These are phyloP conservation scores for Antigone vipio DNA, from an alignment of 2,113 vertebrate species.

Conservation along the genomic window DNA sequence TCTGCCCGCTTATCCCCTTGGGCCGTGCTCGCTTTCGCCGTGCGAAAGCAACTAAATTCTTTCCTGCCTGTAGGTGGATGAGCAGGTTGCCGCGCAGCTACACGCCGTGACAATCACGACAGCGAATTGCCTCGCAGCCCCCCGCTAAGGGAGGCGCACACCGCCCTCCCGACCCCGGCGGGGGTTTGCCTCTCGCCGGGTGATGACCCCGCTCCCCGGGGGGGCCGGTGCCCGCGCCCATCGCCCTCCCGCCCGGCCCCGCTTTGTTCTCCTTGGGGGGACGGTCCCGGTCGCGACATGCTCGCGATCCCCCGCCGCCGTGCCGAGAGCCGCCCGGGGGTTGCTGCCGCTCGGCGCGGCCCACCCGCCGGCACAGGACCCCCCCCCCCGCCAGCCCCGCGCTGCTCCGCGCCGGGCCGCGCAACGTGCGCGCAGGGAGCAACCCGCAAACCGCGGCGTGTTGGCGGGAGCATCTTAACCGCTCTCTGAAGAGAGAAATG, in stretches of 20 bases:
- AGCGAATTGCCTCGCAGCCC: background rate
- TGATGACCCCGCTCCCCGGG: constrained; percentile 61
- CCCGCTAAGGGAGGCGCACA: background rate
- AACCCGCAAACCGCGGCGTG: accelerated
- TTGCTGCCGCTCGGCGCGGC: too few relatives aligned
- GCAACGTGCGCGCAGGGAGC: background rate
- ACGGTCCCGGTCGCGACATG: background rate
- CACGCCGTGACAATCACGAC: background rate
- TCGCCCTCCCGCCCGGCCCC: background rate
- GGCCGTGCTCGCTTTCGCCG: background rate
- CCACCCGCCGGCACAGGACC: too few relatives aligned
- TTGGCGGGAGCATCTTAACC: accelerated
- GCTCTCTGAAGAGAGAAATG: background rate
- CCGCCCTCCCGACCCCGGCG: background rate
- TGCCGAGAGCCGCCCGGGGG: too few relatives aligned
- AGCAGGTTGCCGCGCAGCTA: background rate
- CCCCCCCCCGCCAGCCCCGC: background rate
- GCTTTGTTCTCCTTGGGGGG: constrained; percentile 73
- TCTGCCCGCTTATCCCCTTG: background rate
- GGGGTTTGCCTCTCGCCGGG: constrained; percentile 21
- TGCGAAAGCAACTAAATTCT: background rate
- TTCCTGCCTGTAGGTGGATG: background rate
- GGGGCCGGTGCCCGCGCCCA: background rate
- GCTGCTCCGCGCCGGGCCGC: background rate
- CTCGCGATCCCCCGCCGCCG: background rate